Base-by-base conservation (phyloP, 2,113 vertebrate species). In the Gobiocypris rarus region DNA sequence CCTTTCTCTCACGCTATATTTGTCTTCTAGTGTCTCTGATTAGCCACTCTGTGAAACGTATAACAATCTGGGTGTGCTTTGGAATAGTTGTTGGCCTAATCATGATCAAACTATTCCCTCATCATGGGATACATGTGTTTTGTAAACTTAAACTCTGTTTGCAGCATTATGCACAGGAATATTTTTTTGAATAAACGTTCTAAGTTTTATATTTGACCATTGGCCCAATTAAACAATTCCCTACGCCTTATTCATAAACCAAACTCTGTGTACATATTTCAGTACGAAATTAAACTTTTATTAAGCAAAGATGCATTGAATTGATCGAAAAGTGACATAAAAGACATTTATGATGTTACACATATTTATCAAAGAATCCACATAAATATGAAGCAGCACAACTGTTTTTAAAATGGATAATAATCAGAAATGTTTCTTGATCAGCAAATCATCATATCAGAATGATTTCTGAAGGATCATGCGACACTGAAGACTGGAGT, bases 1-100 rank as follows among this genome's bases (percentile, higher is more conserved):
- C 59, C 41, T 58, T 38, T 73, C n/a, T 73, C 38, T 50, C 41
- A 19, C 24, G 13, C 59, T 19, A 8, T 22, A 26, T 65, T 19
- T 31, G 24, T 75, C 73, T 73, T 73, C n/a, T 26, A 73, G 31
- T 77, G 54, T 56, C 73, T 75, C 10, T 31, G 28, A 77, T 77
- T 59, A 78, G 76, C 54, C 54, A 38, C 54, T 43, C 34, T 43
- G 75, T 63, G 76, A 63, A 15, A 45, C 15, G 8, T 63, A 14
- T 41, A 50, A 50, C 13, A 28, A 22, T 34, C 2, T 13, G 77
- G 41, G 13, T 48, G 58, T 28, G 59, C 7, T 3, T 9, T 67
- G 43, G 9, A 14, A 50, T 34, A 14, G 26, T 8, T 80, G 43
- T 54, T 48, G 4, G 13, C 5, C 4, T 31, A n/a, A 8, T 43